Conservation (phyloP, 2,797 vertebrate species). For the Notolepis coatsorum region DNA sequence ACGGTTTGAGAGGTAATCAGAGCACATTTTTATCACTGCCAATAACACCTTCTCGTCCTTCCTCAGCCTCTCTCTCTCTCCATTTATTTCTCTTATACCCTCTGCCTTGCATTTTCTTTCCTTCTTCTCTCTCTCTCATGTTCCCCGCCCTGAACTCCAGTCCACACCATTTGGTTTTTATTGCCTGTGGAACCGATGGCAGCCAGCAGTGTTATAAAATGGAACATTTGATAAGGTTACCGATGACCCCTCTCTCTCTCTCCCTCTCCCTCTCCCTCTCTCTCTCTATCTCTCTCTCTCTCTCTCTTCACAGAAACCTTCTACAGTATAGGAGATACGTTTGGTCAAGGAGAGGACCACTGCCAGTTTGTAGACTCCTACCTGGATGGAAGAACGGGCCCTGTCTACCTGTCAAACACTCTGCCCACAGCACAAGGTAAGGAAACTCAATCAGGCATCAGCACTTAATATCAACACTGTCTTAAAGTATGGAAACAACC, state of each 20-base stretch:
- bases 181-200: neutral
- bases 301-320: slow-evolving; percentile 86
- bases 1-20: slow-evolving; percentile 90
- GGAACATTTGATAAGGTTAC: neutral
- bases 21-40: neutral
- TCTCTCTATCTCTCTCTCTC: neutral
- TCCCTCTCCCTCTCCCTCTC: neutral
- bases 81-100: neutral
- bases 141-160: neutral
- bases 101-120: neutral
- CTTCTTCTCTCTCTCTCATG: neutral
- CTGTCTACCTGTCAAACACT: slow-evolving; percentile 83
- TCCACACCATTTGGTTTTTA: neutral
- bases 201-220: slow-evolving; percentile 1
- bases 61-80: no score
- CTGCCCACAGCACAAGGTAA: slow-evolving; percentile 92
- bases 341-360: slow-evolving; percentile 95
- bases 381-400: slow-evolving; percentile 94
- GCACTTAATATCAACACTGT: no score
- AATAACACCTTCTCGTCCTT: neutral
- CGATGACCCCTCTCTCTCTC: neutral
- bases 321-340: slow-evolving; percentile 94
- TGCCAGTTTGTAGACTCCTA: slow-evolving; percentile 99
- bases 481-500: no score
- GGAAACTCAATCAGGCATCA: neutral